Percentiles rank a stretch among this genome's conserved stretches.
Evolutionary conservation across 2,113 vertebrate species (phyloP).

Genomic region (Setophaga kirtlandii): DNA sequence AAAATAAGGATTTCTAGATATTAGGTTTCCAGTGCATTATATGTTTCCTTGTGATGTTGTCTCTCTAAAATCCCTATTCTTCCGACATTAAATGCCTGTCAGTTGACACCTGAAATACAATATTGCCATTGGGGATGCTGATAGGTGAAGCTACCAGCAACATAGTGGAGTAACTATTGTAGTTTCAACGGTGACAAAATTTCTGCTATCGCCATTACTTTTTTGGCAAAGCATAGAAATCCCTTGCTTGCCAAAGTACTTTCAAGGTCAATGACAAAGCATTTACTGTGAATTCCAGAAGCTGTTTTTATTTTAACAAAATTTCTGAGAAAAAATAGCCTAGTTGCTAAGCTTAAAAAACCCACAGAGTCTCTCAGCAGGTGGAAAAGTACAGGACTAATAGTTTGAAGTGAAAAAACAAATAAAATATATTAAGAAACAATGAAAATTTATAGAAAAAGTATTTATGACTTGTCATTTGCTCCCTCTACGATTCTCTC

Average conservation of each 20-base stretch:
- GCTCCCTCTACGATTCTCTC: background rate
- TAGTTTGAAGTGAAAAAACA: background rate
- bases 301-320: conserved; percentile 6
- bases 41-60: background rate
- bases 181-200: conserved; percentile 15
- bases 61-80: background rate
- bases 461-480: background rate
- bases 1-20: background rate
- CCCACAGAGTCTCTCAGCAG: background rate
- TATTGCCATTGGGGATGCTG: background rate
- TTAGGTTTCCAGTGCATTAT: background rate
- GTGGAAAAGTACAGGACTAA: background rate
- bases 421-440: background rate
- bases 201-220: conserved; percentile 10
- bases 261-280: conserved; percentile 35
- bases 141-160: background rate
- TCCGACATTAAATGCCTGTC: background rate
- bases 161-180: background rate
- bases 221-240: conserved; percentile 17
- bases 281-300: background rate
- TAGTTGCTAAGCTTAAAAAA: background rate
- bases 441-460: background rate
- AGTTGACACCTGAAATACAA: background rate
- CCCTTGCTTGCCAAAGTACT: conserved; percentile 3
- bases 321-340: conserved; percentile 10